phyloP scores from a whole-genome alignment of 2,113 vertebrate genomes.

The Gulo gulo region DNA sequence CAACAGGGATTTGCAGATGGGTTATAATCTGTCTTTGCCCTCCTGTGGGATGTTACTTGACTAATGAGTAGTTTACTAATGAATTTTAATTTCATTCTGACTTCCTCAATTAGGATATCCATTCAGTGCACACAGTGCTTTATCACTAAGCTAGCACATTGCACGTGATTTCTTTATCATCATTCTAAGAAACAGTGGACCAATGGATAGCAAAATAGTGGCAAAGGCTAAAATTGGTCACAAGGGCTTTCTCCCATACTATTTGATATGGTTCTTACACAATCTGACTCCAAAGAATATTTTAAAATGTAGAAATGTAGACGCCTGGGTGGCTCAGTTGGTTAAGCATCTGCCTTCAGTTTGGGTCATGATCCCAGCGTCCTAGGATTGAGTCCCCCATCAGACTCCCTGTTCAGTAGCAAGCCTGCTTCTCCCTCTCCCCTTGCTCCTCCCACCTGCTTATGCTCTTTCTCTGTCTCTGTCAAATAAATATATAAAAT shows the following conservation, averaged over 20 bases:
- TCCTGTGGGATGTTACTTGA: neutral
- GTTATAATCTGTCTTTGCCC: neutral
- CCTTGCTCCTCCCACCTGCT: too few relatives aligned
- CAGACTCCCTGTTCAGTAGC: too few relatives aligned
- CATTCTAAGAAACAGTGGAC: neutral
- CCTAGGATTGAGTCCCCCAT: too few relatives aligned
- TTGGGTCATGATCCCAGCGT: neutral
- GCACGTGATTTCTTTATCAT: neutral
- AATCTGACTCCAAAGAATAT: neutral
- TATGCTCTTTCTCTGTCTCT: too few relatives aligned
- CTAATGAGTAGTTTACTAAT: slow-evolving; percentile 28
- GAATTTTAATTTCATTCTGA: neutral
- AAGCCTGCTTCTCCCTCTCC: too few relatives aligned
- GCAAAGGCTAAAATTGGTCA: neutral
- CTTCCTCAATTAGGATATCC: neutral
- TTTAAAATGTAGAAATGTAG: neutral
- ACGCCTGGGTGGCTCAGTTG: neutral
- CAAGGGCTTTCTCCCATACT: neutral
- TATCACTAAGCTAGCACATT: neutral
- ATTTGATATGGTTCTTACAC: neutral
- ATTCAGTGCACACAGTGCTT: neutral
- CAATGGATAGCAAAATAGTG: neutral
- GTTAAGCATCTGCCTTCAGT: neutral
- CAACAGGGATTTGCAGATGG: neutral
- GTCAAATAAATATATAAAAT: too few relatives aligned